Evolutionary conservation across 2,113 vertebrate genomes (phyloP).

Genomic region (Oxygymnocypris stewartii): DNA sequence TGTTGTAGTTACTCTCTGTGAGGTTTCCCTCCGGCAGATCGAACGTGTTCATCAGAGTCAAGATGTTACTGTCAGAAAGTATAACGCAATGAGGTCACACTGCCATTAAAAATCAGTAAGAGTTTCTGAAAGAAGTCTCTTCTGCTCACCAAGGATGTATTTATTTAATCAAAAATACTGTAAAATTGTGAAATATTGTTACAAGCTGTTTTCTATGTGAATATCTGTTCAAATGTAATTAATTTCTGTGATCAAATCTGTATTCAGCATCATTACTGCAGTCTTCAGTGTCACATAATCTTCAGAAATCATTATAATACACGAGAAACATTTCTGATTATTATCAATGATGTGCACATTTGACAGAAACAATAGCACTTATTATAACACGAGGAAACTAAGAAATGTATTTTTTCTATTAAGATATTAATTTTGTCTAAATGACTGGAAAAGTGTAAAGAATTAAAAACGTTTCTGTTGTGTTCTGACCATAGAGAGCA

Average conservation of each 20-base stretch:
- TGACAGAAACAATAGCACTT: too few species aligned
- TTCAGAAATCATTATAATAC: background rate
- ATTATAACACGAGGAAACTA: too few species aligned
- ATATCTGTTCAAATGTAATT: background rate
- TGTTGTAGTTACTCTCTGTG: slow-evolving; percentile 67
- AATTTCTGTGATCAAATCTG: background rate
- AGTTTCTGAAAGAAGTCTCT: background rate
- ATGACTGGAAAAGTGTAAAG: too few species aligned
- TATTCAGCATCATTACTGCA: background rate
- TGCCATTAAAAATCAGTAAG: background rate
- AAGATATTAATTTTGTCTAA: too few species aligned
- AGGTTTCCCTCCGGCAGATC: slow-evolving; percentile 66
- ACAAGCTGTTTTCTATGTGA: background rate
- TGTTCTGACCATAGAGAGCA: too few species aligned
- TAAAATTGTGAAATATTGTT: background rate
- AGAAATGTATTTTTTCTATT: too few species aligned
- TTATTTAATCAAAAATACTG: background rate
- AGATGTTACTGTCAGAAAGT: slow-evolving; percentile 69
- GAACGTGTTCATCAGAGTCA: slow-evolving; percentile 69
- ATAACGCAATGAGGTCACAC: background rate
- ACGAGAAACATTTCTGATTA: background rate
- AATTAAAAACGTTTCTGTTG: too few species aligned
- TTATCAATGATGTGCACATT: background rate
- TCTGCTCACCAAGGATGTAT: background rate
- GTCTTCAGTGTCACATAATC: background rate